phyloP scores from a whole-genome alignment of 2,797 vertebrate genomes.

The Characodon lateralis region DNA sequence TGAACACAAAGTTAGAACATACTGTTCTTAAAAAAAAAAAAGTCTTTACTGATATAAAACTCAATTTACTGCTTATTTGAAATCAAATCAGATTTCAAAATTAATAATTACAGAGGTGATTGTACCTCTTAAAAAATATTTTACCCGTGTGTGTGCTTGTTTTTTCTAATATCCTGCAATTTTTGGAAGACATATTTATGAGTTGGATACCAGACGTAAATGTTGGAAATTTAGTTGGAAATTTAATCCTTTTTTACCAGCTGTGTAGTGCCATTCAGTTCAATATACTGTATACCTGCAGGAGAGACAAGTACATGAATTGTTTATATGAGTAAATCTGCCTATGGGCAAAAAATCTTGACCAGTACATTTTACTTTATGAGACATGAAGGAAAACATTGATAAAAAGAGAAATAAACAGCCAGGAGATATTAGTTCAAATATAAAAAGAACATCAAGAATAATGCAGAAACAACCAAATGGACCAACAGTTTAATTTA shows the following conservation, averaged over 20 bases:
- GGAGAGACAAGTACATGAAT: conserved; percentile 27
- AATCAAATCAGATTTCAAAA: no score
- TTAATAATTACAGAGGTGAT: no score
- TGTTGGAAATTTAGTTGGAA: conserved; percentile 32
- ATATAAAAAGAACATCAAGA: neutral
- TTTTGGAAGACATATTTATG: conserved; percentile 24
- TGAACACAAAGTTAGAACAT: no score
- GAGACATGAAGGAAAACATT: conserved; percentile 6
- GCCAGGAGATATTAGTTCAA: neutral
- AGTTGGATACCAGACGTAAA: conserved; percentile 29
- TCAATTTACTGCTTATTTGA: no score
- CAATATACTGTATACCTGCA: conserved; percentile 13
- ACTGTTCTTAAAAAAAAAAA: no score
- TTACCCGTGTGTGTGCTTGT: no score
- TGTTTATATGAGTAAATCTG: conserved; percentile 43
- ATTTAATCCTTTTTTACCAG: conserved; percentile 7
- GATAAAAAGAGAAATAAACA: conserved; percentile 7
- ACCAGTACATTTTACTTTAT: conserved; percentile 22
- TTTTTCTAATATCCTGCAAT: conserved; percentile 34
- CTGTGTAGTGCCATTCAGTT: conserved; percentile 25
- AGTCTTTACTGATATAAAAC: no score
- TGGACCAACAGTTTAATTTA: neutral
- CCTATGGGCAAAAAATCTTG: conserved; percentile 16
- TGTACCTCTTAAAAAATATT: no score
- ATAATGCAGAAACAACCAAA: neutral